Base-by-base conservation (phyloP, 2,797 vertebrate species). In the Tinamus major region DNA sequence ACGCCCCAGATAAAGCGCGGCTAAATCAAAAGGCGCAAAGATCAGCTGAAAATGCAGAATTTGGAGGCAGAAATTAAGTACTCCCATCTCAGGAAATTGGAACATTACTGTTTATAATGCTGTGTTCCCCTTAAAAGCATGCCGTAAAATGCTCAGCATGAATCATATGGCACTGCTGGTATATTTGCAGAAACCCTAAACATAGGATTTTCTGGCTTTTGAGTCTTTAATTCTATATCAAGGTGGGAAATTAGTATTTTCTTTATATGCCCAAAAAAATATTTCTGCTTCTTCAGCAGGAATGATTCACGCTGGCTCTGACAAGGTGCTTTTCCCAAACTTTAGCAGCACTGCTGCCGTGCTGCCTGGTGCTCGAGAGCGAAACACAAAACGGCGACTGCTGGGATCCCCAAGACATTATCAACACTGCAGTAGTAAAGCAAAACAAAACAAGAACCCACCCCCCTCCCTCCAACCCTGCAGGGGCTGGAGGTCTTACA, bases 241-340 rank as follows among this genome's bases (percentile, higher is more conserved):
- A 87, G 79, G 89, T 83, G 91, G 64, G 89, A 90, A 92, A 93
- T 69, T 4, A 80, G 6, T 75, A 81, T 68, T 95, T 90, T 77
- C 64, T 79, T 90, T 72, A 89, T 90, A 94, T 67, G 80, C 67
- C 87, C 89, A 85, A 68, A 94, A 95, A 86, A 79, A 89, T 74
- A 35, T 79, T 39, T 58, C 79, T 37, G 81, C 61, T 87, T 59
- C 84, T 87, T 59, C 42, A 84, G 70, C 71, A 78, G 86, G 46
- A 90, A 51, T 89, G 86, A 94, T 71, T 95, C 93, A 95, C 81
- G 75, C 55, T 74, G 89, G 84, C 78, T 94, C 67, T 42, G n/a
- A 15, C 2, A 29, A 70, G 24, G 58, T 71, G 79, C 84, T 93
- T 89, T 78, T 83, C 92, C 6, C 3, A 86, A 90, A 70, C 46